These are phyloP conservation scores for Sinodicranocentrus sp. DNA, from an alignment of 2,888 invertebrate species.

Conservation along the genomic window DNA sequence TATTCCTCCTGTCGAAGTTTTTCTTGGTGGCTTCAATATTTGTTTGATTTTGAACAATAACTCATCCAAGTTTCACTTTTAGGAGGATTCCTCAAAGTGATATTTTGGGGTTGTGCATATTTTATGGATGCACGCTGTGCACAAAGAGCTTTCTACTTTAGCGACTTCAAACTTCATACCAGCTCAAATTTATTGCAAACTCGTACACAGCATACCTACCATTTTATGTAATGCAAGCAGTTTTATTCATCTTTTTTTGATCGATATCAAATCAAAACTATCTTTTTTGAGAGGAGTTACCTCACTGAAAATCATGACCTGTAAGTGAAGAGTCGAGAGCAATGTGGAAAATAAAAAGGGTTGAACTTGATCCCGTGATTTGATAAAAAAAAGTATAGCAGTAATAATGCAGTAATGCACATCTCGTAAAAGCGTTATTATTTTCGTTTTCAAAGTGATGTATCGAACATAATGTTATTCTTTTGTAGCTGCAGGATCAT, in stretches of 20 bases:
- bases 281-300: neutral
- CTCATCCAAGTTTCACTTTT: conserved; percentile 10
- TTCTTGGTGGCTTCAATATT: too few species aligned
- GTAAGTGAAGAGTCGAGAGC: neutral
- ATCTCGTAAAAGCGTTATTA: too few species aligned
- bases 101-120: too few species aligned
- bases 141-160: neutral
- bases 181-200: too few species aligned
- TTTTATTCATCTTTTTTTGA: too few species aligned
- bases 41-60: neutral
- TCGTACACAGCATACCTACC: too few species aligned
- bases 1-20: too few species aligned
- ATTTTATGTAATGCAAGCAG: conserved; percentile 3
- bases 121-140: too few species aligned
- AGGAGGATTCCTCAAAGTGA: neutral
- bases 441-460: too few species aligned
- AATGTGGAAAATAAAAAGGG: conserved; percentile 2
- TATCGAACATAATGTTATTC: too few species aligned
- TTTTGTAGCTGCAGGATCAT: neutral
- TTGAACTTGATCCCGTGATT: conserved; percentile 62
- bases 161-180: too few species aligned
- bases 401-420: too few species aligned
- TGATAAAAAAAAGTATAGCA: conserved; percentile 36
- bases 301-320: conserved; percentile 9
- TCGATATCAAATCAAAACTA: neutral